Conservation (phyloP, 2,797 vertebrate genomes). For the Coccyzus lansbergi region DNA sequence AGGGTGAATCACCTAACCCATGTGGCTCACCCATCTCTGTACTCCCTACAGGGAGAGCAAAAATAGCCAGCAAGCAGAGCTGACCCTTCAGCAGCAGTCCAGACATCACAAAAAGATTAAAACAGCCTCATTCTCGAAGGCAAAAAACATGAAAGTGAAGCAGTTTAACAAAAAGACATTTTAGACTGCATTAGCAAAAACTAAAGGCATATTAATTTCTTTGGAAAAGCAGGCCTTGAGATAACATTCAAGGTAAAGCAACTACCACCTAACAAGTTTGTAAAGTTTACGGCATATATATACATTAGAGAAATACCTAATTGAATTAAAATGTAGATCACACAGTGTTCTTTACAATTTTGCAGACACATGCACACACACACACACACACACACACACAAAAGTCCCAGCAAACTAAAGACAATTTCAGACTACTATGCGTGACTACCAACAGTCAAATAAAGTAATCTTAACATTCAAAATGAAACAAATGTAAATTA, state of each 20-base stretch:
- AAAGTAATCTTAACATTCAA: not conserved
- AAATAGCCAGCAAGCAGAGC: fast-evolving
- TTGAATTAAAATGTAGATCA: not conserved
- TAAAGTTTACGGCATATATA: not conserved
- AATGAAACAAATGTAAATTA: not conserved
- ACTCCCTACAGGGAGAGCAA: not conserved
- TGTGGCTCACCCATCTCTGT: not conserved
- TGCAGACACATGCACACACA: not conserved
- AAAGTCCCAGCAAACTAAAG: not conserved
- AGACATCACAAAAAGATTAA: not conserved
- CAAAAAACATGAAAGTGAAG: not conserved
- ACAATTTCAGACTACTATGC: not conserved
- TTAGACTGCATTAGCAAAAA: not conserved
- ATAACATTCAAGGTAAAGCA: not conserved
- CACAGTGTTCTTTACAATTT: not conserved
- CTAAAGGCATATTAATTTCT: not conserved
- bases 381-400: no score
- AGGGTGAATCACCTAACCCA: not conserved
- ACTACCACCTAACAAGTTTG: not conserved
- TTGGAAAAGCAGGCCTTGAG: not conserved
- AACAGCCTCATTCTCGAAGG: not conserved
- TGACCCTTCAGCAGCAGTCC: not conserved
- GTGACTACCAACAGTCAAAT: not conserved
- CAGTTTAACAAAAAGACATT: not conserved
- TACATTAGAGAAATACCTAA: not conserved